A percentile compares a stretch with the other conserved stretches of the same genome.
phyloP scores from a whole-genome alignment of 2,797 vertebrate species.

The Oreonectes daqikongensis region DNA sequence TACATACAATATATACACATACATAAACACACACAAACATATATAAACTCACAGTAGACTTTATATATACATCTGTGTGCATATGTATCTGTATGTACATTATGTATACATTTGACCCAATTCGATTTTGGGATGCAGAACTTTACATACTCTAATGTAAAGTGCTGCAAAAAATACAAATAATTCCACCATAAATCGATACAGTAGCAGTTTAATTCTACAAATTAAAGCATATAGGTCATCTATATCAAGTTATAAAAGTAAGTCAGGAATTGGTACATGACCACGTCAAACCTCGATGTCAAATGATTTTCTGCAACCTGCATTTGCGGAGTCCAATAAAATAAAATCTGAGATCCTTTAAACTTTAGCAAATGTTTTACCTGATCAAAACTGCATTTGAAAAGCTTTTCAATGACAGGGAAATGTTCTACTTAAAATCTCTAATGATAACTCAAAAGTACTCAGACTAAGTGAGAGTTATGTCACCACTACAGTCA shows the following conservation, averaged over 20 bases:
- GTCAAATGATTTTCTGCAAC: not conserved
- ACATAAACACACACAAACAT: slow-evolving; percentile 71
- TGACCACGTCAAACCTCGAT: not conserved
- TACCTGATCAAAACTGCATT: not conserved
- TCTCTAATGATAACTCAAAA: no score
- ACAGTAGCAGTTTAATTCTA: not conserved
- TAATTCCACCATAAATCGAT: not conserved
- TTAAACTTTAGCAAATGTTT: not conserved
- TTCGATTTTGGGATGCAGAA: slow-evolving; percentile 42
- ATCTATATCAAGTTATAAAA: not conserved
- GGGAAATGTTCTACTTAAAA: not conserved
- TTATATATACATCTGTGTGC: slow-evolving; percentile 68
- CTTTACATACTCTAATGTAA: slow-evolving; percentile 5
- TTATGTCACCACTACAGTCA: no score
- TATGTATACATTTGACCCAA: slow-evolving; percentile 70
- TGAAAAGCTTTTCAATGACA: not conserved
- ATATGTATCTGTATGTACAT: slow-evolving; percentile 73
- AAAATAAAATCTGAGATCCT: not conserved
- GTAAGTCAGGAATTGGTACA: not conserved
- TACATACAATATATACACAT: slow-evolving; percentile 77
- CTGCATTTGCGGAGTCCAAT: not conserved
- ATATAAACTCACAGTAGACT: slow-evolving; percentile 52
- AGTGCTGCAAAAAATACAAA: not conserved
- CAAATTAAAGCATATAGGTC: not conserved
- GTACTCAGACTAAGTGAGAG: no score